Percentiles rank a stretch among this genome's conserved stretches.
Conservation (phyloP, 2,113 vertebrate genomes). For the Labrus mixtus region DNA sequence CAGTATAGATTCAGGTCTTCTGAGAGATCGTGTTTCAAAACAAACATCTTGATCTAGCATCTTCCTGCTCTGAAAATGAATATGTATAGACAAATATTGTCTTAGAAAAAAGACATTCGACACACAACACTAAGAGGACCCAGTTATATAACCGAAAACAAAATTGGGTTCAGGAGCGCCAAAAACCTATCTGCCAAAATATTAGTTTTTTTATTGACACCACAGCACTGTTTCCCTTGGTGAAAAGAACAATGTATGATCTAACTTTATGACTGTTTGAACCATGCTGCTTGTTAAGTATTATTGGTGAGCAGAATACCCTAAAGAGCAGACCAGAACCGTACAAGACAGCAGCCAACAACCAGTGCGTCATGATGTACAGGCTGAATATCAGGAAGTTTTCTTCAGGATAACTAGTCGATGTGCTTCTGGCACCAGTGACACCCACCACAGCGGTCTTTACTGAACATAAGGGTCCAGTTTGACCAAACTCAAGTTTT, state of each 20-base stretch:
- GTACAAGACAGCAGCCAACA: conserved; percentile 32
- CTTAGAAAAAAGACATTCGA: neutral
- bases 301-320: conserved; percentile 58
- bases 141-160: conserved; percentile 46
- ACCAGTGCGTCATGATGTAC: neutral
- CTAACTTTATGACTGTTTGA: conserved; percentile 59
- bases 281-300: conserved; percentile 67
- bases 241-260: conserved; percentile 36
- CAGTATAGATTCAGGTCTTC: neutral
- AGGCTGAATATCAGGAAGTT: neutral
- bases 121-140: conserved; percentile 18
- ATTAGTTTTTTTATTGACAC: conserved; percentile 36
- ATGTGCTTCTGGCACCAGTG: conserved; percentile 29
- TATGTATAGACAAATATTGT: neutral
- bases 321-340: conserved; percentile 59
- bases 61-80: neutral
- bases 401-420: conserved; percentile 28
- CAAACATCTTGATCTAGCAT: neutral
- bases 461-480: conserved; percentile 4
- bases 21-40: neutral
- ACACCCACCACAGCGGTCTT: conserved; percentile 12
- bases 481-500: conserved; percentile 36
- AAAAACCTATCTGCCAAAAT: conserved; percentile 1
- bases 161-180: neutral
- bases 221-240: conserved; percentile 21